phyloP scores from a whole-genome alignment of 2,888 invertebrate species.

The Lathronympha strigana region DNA sequence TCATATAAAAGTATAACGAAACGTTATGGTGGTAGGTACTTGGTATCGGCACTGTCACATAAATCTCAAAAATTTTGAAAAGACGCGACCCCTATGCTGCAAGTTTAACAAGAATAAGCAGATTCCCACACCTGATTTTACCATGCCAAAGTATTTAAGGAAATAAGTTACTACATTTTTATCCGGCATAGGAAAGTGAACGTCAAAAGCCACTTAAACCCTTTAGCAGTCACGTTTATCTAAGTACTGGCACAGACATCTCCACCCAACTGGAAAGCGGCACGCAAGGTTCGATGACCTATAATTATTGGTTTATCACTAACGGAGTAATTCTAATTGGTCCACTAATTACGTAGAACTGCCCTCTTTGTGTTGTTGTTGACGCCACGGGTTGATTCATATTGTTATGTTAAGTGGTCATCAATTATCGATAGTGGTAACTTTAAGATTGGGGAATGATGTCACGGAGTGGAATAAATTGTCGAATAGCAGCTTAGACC shows the following conservation, averaged over 20 bases:
- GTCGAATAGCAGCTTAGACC: no score
- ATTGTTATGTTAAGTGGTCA: slow-evolving; percentile 14
- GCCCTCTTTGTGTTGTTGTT: slow-evolving; percentile 28
- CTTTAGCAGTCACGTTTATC: slow-evolving; percentile 22
- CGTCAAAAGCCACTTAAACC: slow-evolving; percentile 19
- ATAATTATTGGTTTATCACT: slow-evolving; percentile 41
- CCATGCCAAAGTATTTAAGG: background rate
- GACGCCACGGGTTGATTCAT: slow-evolving; percentile 16
- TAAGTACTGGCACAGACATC: slow-evolving; percentile 35
- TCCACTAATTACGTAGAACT: slow-evolving; percentile 34
- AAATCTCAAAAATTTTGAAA: no score
- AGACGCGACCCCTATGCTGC: no score
- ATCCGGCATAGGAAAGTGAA: slow-evolving; percentile 2
- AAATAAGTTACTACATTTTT: background rate
- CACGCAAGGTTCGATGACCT: slow-evolving; percentile 40
- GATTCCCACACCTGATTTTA: background rate
- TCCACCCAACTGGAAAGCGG: slow-evolving; percentile 40
- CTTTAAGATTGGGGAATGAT: background rate
- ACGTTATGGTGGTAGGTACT: no score
- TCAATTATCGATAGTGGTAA: background rate
- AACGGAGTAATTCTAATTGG: slow-evolving; percentile 36
- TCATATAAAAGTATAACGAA: no score
- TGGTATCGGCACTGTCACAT: no score
- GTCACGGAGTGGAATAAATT: background rate
- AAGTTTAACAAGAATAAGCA: background rate